These are phyloP conservation scores for Brienomyrus longianalis DNA, from an alignment of 2,113 vertebrate species.

Conservation along the genomic window DNA sequence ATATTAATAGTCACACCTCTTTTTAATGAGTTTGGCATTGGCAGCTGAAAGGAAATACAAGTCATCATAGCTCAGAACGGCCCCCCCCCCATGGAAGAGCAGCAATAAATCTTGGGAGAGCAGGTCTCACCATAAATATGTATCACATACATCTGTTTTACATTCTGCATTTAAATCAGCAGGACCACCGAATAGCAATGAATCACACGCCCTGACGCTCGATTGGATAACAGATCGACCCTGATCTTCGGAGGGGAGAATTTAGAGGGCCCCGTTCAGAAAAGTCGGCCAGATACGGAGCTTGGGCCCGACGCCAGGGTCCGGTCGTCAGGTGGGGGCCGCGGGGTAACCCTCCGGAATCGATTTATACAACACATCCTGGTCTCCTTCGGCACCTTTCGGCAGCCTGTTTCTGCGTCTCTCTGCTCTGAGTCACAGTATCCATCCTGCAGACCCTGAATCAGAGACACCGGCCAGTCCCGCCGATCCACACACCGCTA, in stretches of 20 bases:
- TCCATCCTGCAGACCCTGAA: neutral
- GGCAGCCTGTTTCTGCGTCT: neutral
- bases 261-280: slow-evolving; percentile 81
- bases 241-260: slow-evolving; percentile 92
- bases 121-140: slow-evolving; percentile 99
- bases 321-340: slow-evolving; percentile 50
- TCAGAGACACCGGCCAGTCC: neutral
- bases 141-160: slow-evolving; percentile 99
- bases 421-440: neutral
- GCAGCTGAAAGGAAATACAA: slow-evolving; percentile 99
- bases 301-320: slow-evolving; percentile 69
- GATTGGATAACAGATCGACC: slow-evolving; percentile 99
- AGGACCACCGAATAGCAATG: slow-evolving; percentile 95
- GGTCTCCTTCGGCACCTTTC: neutral
- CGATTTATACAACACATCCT: neutral
- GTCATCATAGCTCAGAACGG: slow-evolving; percentile 98
- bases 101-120: slow-evolving; percentile 98
- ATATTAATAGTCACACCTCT: slow-evolving; percentile 99
- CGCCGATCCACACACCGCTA: neutral
- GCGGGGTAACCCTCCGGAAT: slow-evolving; percentile 21
- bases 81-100: slow-evolving; percentile 94
- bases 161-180: slow-evolving; percentile 99
- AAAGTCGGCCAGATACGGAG: slow-evolving; percentile 35
- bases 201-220: slow-evolving; percentile 96
- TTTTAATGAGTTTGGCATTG: slow-evolving; percentile 99